phyloP scores from a whole-genome alignment of 2,888 invertebrate species.

The Chelonus formosanus region DNA sequence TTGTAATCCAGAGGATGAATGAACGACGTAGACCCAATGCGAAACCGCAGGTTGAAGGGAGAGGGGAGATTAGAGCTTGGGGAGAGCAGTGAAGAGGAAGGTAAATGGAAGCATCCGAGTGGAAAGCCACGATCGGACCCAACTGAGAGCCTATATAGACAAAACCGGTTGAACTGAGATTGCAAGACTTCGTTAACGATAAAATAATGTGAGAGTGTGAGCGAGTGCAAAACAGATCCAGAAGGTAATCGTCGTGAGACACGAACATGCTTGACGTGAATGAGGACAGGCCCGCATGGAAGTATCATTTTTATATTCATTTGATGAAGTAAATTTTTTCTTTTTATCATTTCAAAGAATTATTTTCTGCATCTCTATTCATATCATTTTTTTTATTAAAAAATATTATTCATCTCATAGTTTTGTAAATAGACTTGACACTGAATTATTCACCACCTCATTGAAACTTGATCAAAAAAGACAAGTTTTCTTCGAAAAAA shows the following conservation, averaged over 20 bases:
- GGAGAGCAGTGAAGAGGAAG: conserved; percentile 11
- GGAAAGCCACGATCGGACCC: conserved; percentile 29
- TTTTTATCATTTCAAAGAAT: too few relatives aligned
- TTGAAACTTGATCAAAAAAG: too few relatives aligned
- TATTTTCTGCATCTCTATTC: too few relatives aligned
- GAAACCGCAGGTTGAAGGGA: conserved; percentile 27
- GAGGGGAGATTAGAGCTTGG: neutral
- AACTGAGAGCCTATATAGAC: conserved; percentile 23
- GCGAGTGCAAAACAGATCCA: conserved; percentile 19
- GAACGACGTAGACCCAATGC: conserved; percentile 38
- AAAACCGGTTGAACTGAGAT: conserved; percentile 30
- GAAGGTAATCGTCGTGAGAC: conserved; percentile 29
- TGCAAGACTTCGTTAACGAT: conserved; percentile 6
- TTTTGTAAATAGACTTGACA: too few relatives aligned
- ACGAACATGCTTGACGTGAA: conserved; percentile 28
- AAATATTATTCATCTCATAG: too few relatives aligned
- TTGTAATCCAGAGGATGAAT: conserved; percentile 52
- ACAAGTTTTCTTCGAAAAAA: too few relatives aligned
- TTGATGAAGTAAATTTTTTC: neutral
- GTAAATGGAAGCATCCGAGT: conserved; percentile 29
- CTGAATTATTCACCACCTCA: too few relatives aligned
- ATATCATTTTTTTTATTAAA: too few relatives aligned
- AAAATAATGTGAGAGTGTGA: conserved; percentile 12
- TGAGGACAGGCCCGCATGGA: conserved; percentile 23
- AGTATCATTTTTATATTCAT: conserved; percentile 17